phyloP scores from a whole-genome alignment of 2,888 invertebrate genomes.

The Plemyria rubiginata region DNA sequence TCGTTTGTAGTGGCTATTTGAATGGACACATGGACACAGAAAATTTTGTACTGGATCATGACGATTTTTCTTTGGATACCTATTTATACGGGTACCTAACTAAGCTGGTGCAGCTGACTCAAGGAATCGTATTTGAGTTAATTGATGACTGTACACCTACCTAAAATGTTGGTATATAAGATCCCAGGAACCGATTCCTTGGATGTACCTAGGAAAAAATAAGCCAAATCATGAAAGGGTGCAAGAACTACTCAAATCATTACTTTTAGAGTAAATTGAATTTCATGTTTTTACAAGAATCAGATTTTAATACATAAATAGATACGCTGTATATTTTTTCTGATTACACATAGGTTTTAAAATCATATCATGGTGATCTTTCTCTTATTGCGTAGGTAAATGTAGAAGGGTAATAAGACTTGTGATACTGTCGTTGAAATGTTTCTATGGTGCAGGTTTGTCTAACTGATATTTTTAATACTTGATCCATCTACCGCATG shows the following conservation, averaged over 20 bases:
- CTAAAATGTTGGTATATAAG: neutral
- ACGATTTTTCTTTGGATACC: too few species aligned
- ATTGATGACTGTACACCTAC: neutral
- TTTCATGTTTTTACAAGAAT: constrained; percentile 77
- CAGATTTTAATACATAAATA: constrained; percentile 75
- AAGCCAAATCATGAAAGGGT: constrained; percentile 83
- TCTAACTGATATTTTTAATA: constrained; percentile 26
- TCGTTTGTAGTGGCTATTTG: neutral
- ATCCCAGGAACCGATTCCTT: neutral
- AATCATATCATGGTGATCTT: constrained; percentile 76
- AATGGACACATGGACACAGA: too few species aligned
- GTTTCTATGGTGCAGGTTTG: constrained; percentile 37
- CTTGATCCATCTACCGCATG: constrained; percentile 6
- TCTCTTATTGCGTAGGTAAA: constrained; percentile 60
- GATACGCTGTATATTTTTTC: constrained; percentile 76
- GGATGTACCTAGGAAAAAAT: constrained; percentile 57
- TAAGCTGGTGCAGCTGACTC: neutral
- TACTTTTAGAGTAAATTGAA: constrained; percentile 77
- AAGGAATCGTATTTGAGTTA: neutral
- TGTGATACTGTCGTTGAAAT: constrained; percentile 46
- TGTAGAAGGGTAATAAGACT: constrained; percentile 65
- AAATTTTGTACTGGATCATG: too few species aligned
- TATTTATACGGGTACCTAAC: neutral
- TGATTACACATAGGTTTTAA: constrained; percentile 77
- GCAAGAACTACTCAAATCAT: constrained; percentile 67